phyloP scores from a whole-genome alignment of 2,113 vertebrate species.

The Otolemur garnettii region DNA sequence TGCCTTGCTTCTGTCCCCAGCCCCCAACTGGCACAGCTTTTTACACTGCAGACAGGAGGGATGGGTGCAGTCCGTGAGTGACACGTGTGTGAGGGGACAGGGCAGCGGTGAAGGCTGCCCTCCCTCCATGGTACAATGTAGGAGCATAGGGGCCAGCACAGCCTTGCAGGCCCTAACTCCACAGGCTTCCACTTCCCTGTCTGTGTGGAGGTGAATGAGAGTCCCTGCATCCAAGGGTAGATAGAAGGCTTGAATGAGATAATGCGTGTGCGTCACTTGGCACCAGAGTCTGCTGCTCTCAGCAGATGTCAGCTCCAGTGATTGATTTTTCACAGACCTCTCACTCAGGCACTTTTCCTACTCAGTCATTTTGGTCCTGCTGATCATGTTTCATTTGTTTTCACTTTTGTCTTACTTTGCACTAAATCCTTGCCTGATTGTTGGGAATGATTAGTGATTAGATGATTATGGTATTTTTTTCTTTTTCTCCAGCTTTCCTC shows the following conservation, averaged over 20 bases:
- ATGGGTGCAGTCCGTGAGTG: too few species aligned
- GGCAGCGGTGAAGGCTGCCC: not conserved
- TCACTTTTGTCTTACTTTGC: not conserved
- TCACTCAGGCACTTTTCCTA: not conserved
- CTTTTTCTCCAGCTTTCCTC: not conserved
- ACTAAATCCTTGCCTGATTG: not conserved
- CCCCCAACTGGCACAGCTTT: not conserved
- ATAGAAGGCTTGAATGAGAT: not conserved
- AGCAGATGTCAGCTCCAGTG: not conserved
- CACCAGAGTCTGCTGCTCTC: not conserved
- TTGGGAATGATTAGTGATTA: not conserved
- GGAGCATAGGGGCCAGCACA: not conserved
- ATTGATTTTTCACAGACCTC: rapidly evolving
- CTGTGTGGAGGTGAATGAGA: not conserved
- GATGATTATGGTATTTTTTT: not conserved
- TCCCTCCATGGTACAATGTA: not conserved
- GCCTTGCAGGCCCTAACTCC: not conserved
- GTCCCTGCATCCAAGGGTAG: too few species aligned
- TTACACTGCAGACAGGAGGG: not conserved
- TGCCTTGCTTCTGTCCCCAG: too few species aligned
- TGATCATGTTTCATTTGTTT: not conserved
- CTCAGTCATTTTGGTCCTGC: not conserved
- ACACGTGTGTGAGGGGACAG: rapidly evolving
- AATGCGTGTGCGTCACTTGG: not conserved
- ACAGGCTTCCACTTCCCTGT: not conserved